Evolutionary conservation across 2,113 vertebrate species (phyloP).

Genomic region (Anoura caudifer): DNA sequence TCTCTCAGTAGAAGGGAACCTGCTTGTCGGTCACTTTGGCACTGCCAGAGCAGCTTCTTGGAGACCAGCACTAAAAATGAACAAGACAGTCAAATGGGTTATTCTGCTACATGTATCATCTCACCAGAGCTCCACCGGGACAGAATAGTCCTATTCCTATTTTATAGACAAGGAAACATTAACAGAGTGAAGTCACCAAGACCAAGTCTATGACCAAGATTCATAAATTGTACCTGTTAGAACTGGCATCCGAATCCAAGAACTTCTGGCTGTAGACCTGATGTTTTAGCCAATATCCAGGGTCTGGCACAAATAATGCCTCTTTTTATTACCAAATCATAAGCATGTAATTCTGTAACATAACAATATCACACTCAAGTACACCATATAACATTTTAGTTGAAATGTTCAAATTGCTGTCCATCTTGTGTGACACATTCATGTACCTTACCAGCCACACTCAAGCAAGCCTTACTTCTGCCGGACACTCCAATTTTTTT

Average conservation of each 20-base stretch:
- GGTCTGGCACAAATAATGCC: too few relatives aligned
- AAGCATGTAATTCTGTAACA: too few relatives aligned
- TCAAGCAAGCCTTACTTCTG: too few relatives aligned
- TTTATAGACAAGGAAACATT: neutral
- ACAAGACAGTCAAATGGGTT: neutral
- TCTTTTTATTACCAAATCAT: too few relatives aligned
- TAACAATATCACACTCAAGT: too few relatives aligned
- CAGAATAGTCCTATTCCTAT: too few relatives aligned
- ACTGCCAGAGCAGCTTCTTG: neutral
- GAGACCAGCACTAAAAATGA: neutral
- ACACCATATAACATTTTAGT: too few relatives aligned
- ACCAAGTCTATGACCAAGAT: neutral
- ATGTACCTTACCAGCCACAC: too few relatives aligned
- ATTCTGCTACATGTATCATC: accelerated
- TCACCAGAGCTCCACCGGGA: neutral
- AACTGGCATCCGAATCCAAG: neutral
- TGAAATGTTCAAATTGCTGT: too few relatives aligned
- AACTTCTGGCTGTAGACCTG: neutral
- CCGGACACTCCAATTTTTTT: neutral
- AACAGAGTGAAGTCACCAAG: neutral
- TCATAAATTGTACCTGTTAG: accelerated
- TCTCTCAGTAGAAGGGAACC: neutral
- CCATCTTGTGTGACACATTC: too few relatives aligned
- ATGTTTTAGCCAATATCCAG: neutral
- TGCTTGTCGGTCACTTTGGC: neutral